Evolutionary conservation across 2,797 vertebrate species (phyloP).

Genomic region (Neosalanx taihuensis): DNA sequence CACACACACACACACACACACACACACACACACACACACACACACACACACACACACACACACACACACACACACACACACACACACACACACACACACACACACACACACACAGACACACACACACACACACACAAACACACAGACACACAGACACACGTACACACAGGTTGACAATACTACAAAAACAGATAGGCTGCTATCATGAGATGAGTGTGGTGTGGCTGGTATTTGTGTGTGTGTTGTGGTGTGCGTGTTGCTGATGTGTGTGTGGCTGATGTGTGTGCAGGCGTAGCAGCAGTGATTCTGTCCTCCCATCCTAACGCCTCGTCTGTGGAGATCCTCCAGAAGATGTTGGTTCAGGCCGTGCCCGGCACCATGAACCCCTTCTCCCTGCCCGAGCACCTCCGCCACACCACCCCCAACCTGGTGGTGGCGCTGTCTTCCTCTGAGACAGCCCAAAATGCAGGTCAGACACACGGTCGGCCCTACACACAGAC

Average conservation of each 20-base stretch:
- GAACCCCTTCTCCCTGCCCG: conserved; percentile 69
- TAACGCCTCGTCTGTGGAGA: conserved; percentile 64
- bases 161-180: neutral
- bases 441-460: conserved; percentile 46
- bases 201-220: too few species aligned
- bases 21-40: too few species aligned
- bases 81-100: neutral
- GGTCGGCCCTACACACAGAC: too few species aligned
- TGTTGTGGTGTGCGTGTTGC: conserved; percentile 9
- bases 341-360: conserved; percentile 78
- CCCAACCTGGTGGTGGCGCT: conserved; percentile 78
- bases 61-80: neutral
- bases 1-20: neutral
- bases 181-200: too few species aligned
- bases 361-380: conserved; percentile 72
- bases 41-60: neutral
- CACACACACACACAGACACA: neutral
- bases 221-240: neutral
- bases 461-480: conserved; percentile 54
- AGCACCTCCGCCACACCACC: conserved; percentile 71
- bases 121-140: neutral
- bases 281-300: conserved; percentile 74
- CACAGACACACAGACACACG: too few species aligned
- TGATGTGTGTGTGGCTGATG: neutral
- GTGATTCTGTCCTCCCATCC: conserved; percentile 75